These are phyloP conservation scores for Liodrosophila aerea DNA, from an alignment of 2,888 invertebrate genomes.

Conservation along the genomic window DNA sequence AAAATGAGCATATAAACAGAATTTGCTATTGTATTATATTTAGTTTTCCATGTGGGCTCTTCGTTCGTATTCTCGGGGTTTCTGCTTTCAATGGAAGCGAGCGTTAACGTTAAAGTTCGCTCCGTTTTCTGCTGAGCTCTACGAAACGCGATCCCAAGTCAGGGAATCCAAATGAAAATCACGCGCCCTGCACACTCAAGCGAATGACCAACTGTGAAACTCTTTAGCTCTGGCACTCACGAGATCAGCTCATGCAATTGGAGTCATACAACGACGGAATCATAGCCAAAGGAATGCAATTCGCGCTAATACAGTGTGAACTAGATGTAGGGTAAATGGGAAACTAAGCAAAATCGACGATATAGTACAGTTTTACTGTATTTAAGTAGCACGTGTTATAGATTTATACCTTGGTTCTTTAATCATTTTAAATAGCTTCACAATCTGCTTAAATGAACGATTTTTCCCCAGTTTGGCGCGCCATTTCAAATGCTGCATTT, in stretches of 20 bases:
- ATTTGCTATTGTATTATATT: constrained; percentile 16
- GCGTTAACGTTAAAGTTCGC: constrained; percentile 10
- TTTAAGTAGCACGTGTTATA: too few relatives aligned
- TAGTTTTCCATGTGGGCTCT: constrained; percentile 21
- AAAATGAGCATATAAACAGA: constrained; percentile 30
- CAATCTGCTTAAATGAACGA: too few relatives aligned
- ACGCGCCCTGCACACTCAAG: constrained; percentile 34
- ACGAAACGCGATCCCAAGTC: constrained; percentile 44
- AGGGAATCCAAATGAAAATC: constrained; percentile 45
- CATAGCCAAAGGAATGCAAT: constrained; percentile 11
- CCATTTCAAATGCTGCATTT: too few relatives aligned
- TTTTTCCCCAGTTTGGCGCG: too few relatives aligned
- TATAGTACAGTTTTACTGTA: too few relatives aligned
- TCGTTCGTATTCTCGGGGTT: constrained; percentile 8
- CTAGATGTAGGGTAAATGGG: too few relatives aligned
- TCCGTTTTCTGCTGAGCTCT: constrained; percentile 47
- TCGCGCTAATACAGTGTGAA: too few relatives aligned
- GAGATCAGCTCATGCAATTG: constrained; percentile 46
- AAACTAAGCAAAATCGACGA: too few relatives aligned
- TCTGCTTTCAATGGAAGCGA: constrained; percentile 59
- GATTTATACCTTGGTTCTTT: too few relatives aligned
- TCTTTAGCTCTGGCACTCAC: constrained; percentile 22
- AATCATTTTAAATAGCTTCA: too few relatives aligned
- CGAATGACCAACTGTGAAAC: constrained; percentile 38
- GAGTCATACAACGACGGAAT: constrained; percentile 7